Evolutionary conservation across 2,797 vertebrate species (phyloP), one percentile per base, ranked within the genome.

Genomic region (Ciconia nigra): DNA sequence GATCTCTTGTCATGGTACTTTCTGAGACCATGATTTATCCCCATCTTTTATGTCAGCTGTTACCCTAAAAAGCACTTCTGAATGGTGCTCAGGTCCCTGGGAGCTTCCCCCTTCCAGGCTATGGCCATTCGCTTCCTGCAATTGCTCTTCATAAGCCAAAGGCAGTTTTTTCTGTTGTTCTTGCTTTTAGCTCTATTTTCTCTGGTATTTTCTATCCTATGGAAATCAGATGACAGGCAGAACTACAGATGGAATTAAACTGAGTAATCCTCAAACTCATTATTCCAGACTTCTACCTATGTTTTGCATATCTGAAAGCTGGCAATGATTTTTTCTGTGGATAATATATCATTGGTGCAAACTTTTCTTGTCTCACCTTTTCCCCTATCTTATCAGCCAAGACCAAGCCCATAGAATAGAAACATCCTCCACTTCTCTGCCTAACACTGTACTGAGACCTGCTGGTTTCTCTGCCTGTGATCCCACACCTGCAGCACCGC

Each of bases 251-350:
- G 77, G 87, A 90, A 71, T 76, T 95, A 42, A 90, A 88, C 17
- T 91, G 82, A 96, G 35, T 91, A 93, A 94, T 95, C 28, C 61
- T 96, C 67, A 49, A 65, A 89, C 65, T 92, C 37, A 21, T 92
- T 92, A 85, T 74, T 83, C 54, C 69, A 81, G 78, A 22, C 17
- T 81, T 95, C 58, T 87, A 87, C 76, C 76, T 93, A 35, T 76
- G 51, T 85, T 96, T 87, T 87, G 62, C 55, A 59, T 89, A 72
- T 78, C 72, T 88, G 72, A 78, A 89, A 87, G 42, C 51, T 86
- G 49, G 35, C 55, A 87, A 69, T 85, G 63, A 71, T 87, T 92
- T 89, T 89, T 94, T 62, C 63, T 87, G n/a, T 57, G 28, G 39
- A 39, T 88, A 69, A 91, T 83, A 93, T 90, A 46, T 78, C 2